Percentiles rank a stretch among this genome's conserved stretches.
Conservation (phyloP, 2,113 vertebrate genomes). For the Cygnus atratus region DNA sequence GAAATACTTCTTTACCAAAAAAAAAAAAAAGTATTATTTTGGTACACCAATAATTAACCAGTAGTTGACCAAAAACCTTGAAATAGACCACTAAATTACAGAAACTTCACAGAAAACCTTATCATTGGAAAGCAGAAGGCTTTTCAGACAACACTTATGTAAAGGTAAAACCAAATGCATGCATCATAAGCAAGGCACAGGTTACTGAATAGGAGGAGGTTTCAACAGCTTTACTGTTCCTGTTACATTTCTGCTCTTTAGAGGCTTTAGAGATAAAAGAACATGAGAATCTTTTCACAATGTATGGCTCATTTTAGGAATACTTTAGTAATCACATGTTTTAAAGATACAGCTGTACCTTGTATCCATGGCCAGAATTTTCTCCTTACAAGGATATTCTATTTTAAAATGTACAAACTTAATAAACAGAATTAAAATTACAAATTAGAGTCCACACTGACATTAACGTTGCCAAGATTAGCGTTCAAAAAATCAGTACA, state of each 20-base stretch:
- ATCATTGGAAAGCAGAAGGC: not conserved
- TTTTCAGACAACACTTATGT: not conserved
- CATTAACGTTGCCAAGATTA: not conserved
- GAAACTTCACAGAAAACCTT: not conserved
- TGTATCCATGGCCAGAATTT: not conserved
- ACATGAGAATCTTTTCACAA: not conserved
- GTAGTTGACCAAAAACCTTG: not conserved
- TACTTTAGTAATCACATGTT: not conserved
- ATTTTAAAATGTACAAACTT: not conserved
- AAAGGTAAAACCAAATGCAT: not conserved
- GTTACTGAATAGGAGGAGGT: not conserved
- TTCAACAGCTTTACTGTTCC: not conserved
- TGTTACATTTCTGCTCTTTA: not conserved
- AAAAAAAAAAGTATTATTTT: not conserved
- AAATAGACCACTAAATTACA: not conserved
- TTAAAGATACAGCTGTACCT: not conserved
- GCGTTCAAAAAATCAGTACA: not conserved
- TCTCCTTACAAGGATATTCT: not conserved
- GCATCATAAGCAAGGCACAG: not conserved
- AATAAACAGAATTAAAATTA: not conserved
- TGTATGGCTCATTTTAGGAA: not conserved
- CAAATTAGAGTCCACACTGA: not conserved
- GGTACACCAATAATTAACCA: not conserved
- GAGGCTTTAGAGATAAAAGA: not conserved
- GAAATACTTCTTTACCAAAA: not conserved